Base-by-base conservation (phyloP, 2,113 vertebrate species). In the Lanius collurio region DNA sequence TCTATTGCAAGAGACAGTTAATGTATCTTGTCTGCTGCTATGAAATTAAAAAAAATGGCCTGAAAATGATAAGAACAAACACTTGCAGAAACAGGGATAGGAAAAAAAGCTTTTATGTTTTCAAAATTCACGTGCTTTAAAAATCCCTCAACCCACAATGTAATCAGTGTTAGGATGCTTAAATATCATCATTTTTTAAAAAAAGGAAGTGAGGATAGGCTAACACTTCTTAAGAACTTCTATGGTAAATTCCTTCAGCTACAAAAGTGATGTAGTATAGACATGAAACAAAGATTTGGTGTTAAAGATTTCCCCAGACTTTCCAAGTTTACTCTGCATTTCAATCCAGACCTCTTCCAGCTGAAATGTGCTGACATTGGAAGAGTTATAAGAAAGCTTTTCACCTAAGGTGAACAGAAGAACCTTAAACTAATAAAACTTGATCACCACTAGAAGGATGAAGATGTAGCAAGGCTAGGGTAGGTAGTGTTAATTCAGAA, bases 21-120 rank as follows among this genome's bases (percentile, higher is more conserved):
- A 96, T 90, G 68, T 57, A 70, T 95, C 88, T 90, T 95, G 35
- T 93, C 85, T 95, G 37, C 31, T 89, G 53, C 9, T 87, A 55
- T 60, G 53, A 93, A 94, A 89, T 83, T 47, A 3, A 39, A 60
- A 60, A 92, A 88, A 62, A 19, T 7, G 6, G 13, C 67, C 53
- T 74, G n/a, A 89, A 95, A 94, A 89, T 65, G 6, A 11, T 77
- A 65, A 81, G 70, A 77, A 85, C 33, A 87, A 94, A 93, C 10
- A 39, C 33, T 93, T 89, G 33, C 11, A 81, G 90, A 85, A 73
- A 78, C 3, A 13, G 21, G 13, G 21, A 9, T 31, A 82, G 16
- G 11, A 42, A 73, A 73, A 59, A 57, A 52, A 46, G 4, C 10
- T 57, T 83, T 90, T 83, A 15, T 30, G 8, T 71, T 85, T 85